Base-by-base conservation (phyloP, 2,113 vertebrate genomes). In the Saiga tatarica region DNA sequence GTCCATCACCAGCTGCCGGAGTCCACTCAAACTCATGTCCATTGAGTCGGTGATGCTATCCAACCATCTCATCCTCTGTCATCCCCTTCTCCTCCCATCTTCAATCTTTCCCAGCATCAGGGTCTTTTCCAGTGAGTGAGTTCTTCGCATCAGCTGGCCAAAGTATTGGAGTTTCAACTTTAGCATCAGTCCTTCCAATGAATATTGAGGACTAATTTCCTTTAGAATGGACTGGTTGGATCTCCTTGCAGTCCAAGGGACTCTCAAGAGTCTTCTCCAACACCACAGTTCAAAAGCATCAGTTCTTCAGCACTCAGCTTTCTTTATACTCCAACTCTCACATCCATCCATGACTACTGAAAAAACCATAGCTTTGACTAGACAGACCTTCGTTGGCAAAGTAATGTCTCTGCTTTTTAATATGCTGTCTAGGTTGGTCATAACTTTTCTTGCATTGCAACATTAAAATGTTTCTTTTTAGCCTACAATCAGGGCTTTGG, bases 401-500 rank as follows among this genome's bases (percentile, higher is more conserved):
- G 67, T 39, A 74, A 39, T 74, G 36, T 74, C 67, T 71, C 67
- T 74, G 67, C 67, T 74, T 74, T 74, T 74, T 25, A 74, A 25
- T 74, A 39, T 74, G 67, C 67, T 74, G 11, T 74, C n/a, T 74
- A 74, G 36, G 21, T 74, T 74, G 67, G n/a, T 39, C 67, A 74
- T 74, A 39, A 74, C 67, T 74, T 74, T 74, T 74, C 36, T 74
- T 74, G 36, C 36, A 74, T 74, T 74, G 39, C 67, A 74, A 74
- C 45, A 81, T 82, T 91, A 78, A 96, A 95, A 84, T 98, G 21
- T 98, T 98, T 95, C 92, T 97, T 57, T 98, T 96, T 85, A 99
- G 99, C 99, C 99, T 98, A 99, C 99, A 90, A 99, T 99, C 97
- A 99, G 99, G 98, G 99, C 99, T 52, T 98, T 99, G 98, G 99